These are phyloP conservation scores for Chrysochloris asiatica DNA, from an alignment of 2,113 vertebrate genomes.

Conservation along the genomic window DNA sequence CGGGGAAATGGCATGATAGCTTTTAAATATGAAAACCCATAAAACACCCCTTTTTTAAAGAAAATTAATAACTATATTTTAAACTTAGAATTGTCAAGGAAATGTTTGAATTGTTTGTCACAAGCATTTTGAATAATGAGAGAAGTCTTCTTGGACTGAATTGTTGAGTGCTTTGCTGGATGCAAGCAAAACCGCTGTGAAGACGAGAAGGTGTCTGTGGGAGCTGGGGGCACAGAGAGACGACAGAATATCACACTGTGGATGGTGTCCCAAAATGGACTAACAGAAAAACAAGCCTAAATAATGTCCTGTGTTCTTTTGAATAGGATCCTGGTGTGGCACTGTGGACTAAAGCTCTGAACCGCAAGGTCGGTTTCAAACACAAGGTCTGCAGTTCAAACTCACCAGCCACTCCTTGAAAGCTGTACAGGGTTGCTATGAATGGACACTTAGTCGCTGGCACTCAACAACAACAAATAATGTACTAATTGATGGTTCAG, in stretches of 20 bases:
- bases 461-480: not conserved
- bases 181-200: not conserved
- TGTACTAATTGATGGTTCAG: not conserved
- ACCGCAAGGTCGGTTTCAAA: too few relatives aligned
- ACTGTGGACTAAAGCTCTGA: too few relatives aligned
- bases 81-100: constrained; percentile 64
- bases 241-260: not conserved
- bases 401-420: too few relatives aligned
- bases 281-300: not conserved
- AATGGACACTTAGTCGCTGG: too few relatives aligned
- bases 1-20: not conserved
- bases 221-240: not conserved
- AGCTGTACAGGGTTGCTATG: too few relatives aligned
- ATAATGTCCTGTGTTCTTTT: not conserved
- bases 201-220: not conserved
- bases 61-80: constrained; percentile 54
- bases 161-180: not conserved
- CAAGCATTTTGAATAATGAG: not conserved
- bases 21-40: constrained; percentile 50
- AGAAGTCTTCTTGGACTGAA: not conserved
- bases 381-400: too few relatives aligned
- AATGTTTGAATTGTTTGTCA: constrained; percentile 36
- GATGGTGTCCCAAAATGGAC: not conserved
- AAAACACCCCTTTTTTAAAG: constrained; percentile 32
- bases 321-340: too few relatives aligned